Evolutionary conservation across 2,888 invertebrate species (phyloP), one percentile per base, ranked within the genome.

Genomic region (Epirrita christyi): DNA sequence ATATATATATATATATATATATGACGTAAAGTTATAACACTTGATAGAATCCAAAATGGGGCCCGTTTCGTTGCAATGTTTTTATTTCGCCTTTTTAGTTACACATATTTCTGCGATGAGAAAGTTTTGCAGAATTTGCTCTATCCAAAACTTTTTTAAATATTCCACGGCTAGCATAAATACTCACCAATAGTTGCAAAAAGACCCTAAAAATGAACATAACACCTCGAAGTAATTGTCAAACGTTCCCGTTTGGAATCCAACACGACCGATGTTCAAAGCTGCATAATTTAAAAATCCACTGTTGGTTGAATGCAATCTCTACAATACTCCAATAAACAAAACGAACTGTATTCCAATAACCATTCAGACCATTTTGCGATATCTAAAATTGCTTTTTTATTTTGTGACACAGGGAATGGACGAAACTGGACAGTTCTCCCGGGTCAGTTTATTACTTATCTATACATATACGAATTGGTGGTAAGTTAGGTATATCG

Each of bases 211-310:
- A 48, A n/a, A 15, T 47, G 9, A 43, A 28, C 32, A 14, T 14
- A 38, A 55, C 27, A 52, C 36, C 13, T 64, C 56, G 43, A 63
- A 60, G 61, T 61, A 50, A 66, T 68, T 66, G 60, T 68, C 65
- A 63, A 67, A 67, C 57, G 38, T 15, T 54, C 53, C 47, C 47
- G 63, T 64, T 72, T 55, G 28, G 55, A 68, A 67, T 50, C 54
- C 47, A 38, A 65, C 58, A 36, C 47, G 51, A 53, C 42, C 57
- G 37, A 45, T 37, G 59, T 59, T 63, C 63, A 68, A 64, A 68
- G 57, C 59, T 61, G 63, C 63, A 71, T 70, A 68, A 70, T 71
- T 73, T 63, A 67, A 59, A 64, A 55, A 54, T 61, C 61, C 49
- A 47, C 59, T 61, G 54, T 64, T 51, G 29, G 52, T 48, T 50